Conservation (phyloP, 2,888 invertebrate genomes). For the Scotopteryx bipunctaria region DNA sequence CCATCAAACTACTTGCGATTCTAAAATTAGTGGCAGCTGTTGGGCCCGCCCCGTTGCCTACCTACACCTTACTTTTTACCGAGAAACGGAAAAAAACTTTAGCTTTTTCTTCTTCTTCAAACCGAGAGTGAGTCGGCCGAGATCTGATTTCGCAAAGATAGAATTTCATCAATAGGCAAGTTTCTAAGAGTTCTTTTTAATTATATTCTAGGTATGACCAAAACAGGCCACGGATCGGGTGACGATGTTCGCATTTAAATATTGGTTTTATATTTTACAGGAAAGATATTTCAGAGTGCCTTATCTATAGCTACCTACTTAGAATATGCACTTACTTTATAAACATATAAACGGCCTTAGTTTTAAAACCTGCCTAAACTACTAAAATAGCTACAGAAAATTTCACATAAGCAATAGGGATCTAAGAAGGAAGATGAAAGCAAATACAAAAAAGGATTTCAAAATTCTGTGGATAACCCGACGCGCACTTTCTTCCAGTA, state of each 20-base stretch:
- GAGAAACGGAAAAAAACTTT: slow-evolving; percentile 56
- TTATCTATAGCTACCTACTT: neutral
- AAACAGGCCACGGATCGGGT: slow-evolving; percentile 61
- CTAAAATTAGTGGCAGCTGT: slow-evolving; percentile 69
- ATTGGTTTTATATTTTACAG: slow-evolving; percentile 28
- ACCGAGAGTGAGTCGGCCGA: slow-evolving; percentile 52
- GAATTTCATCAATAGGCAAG: slow-evolving; percentile 70
- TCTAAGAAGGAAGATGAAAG: too few species aligned
- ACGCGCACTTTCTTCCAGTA: slow-evolving; percentile 9
- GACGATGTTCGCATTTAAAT: slow-evolving; percentile 40
- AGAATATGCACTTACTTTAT: neutral
- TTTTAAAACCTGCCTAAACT: too few species aligned
- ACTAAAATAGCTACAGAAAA: too few species aligned
- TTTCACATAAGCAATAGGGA: too few species aligned
- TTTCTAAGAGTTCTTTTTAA: slow-evolving; percentile 78
- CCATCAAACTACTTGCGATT: slow-evolving; percentile 53
- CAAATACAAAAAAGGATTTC: neutral
- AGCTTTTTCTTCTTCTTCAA: slow-evolving; percentile 59
- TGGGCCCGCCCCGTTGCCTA: slow-evolving; percentile 55
- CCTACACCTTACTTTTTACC: slow-evolving; percentile 64
- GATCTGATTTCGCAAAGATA: slow-evolving; percentile 77
- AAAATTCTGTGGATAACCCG: neutral
- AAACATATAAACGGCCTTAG: too few species aligned
- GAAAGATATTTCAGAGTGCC: slow-evolving; percentile 8
- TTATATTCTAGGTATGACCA: slow-evolving; percentile 60